Evolutionary conservation across 1,140 invertebrate species (phyloP), one percentile per base, ranked within the genome.

Genomic region (Mycetomoellerius zeteki): DNA sequence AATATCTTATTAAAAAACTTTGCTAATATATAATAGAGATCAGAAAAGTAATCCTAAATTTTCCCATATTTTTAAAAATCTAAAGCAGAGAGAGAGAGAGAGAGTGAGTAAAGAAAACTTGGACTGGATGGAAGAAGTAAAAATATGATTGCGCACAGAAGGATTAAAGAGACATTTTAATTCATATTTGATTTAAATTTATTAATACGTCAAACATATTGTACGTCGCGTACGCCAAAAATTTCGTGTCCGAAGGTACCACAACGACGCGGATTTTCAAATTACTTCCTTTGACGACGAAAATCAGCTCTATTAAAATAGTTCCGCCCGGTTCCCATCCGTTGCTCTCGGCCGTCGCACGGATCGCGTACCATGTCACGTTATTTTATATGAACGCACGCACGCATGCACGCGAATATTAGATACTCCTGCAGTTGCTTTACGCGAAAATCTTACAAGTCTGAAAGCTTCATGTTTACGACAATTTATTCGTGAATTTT

Each of bases 341-440:
- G 89, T 71, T 94, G 93, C 91, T 87, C 92, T 89, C 89, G 90
- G 91, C 93, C 93, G 93, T 94, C 94, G 93, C 93, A 93, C 89
- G 91, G 90, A 93, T 94, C 92, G 90, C 89, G 88, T 89, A 92
- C 92, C 92, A 90, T 88, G 91, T 92, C 92, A 89, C 78, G 85
- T 89, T 90, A 89, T 86, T 85, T 80, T 50, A 37, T 76, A 77
- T 19, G 43, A 16, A 52, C 24, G 37, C 33, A 58, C 76, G 64
- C 65, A 56, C 27, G 52, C 33, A 64, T 69, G 58, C 56, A 52
- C 37, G 37, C 37, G 8, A 10, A 43, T 10, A n/a, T 58, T 43
- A 60, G 80, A 72, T 27, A 21, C 60, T 58, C 37, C 52, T 27
- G 54, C 12, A 12, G 7, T 64, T 54, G 21, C 37, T 69, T 69